phyloP scores from a whole-genome alignment of 2,888 invertebrate genomes.

The Dolichomitus sp. region DNA sequence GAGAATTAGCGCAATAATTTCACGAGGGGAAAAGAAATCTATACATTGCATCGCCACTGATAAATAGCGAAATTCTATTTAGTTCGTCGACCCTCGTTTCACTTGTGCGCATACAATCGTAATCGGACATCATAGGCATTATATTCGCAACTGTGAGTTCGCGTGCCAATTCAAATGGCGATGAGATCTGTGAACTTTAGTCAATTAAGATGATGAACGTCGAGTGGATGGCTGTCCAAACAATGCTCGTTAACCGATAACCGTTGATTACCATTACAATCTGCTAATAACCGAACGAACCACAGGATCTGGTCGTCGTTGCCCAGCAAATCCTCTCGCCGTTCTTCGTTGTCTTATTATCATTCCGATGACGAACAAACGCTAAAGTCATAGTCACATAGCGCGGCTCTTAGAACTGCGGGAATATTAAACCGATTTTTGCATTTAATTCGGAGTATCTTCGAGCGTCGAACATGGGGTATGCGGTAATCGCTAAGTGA shows the following conservation, averaged over 20 bases:
- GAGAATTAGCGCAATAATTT: background rate
- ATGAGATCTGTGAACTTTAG: slow-evolving; percentile 74
- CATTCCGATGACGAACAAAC: slow-evolving; percentile 41
- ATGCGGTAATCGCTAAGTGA: slow-evolving; percentile 74
- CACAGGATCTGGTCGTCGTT: slow-evolving; percentile 35
- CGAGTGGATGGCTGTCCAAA: slow-evolving; percentile 78
- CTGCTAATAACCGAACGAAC: slow-evolving; percentile 77
- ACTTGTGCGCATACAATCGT: background rate
- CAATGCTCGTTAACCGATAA: slow-evolving; percentile 77
- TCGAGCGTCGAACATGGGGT: slow-evolving; percentile 52
- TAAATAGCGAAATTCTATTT: slow-evolving; percentile 21
- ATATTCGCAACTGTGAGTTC: slow-evolving; percentile 36
- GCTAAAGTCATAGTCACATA: slow-evolving; percentile 1
- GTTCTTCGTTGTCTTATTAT: slow-evolving; percentile 42
- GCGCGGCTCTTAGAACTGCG: slow-evolving; percentile 34
- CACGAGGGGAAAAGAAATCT: background rate
- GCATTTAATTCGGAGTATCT: slow-evolving; percentile 66
- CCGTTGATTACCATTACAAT: slow-evolving; percentile 84
- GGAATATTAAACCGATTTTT: slow-evolving; percentile 67
- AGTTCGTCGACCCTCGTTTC: slow-evolving; percentile 24
- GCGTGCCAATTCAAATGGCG: slow-evolving; percentile 50
- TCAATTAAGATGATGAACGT: slow-evolving; percentile 83
- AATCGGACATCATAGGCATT: slow-evolving; percentile 43
- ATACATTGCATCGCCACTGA: background rate
- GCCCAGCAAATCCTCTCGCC: slow-evolving; percentile 30